phyloP scores from a whole-genome alignment of 2,888 invertebrate species.

The Conistra vaccinii region DNA sequence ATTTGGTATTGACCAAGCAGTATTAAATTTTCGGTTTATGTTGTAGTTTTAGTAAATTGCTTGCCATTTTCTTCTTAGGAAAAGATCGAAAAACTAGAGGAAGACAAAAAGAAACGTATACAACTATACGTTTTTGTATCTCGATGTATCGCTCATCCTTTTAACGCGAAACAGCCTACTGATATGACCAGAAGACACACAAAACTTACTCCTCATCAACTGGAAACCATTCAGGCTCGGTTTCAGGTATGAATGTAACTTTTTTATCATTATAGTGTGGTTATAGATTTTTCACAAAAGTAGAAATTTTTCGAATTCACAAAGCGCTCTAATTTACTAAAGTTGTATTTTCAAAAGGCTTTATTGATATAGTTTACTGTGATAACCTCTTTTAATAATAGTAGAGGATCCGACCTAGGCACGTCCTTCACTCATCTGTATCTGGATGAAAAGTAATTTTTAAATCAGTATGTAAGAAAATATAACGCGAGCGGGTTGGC shows the following conservation, averaged over 20 bases:
- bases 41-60: constrained; percentile 22
- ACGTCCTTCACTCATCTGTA: too few species aligned
- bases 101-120: constrained; percentile 97
- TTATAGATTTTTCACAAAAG: neutral
- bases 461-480: too few species aligned
- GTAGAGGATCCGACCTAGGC: too few species aligned
- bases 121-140: constrained; percentile 99
- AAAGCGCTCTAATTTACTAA: neutral
- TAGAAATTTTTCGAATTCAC: neutral
- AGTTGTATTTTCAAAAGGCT: neutral
- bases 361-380: neutral
- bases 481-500: too few species aligned
- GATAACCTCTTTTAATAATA: neutral
- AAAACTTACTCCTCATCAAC: constrained; percentile 98
- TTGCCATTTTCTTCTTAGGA: constrained; percentile 90
- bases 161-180: constrained; percentile 99
- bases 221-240: constrained; percentile 97
- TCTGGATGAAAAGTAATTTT: too few species aligned
- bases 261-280: neutral
- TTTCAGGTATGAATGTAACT: constrained; percentile 93
- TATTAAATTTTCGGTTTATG: neutral
- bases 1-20: constrained; percentile 1
- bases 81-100: constrained; percentile 98
- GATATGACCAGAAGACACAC: constrained; percentile 99
- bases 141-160: constrained; percentile 99